These are phyloP conservation scores for Campoplex nolae DNA, from an alignment of 2,888 invertebrate species.

Conservation along the genomic window DNA sequence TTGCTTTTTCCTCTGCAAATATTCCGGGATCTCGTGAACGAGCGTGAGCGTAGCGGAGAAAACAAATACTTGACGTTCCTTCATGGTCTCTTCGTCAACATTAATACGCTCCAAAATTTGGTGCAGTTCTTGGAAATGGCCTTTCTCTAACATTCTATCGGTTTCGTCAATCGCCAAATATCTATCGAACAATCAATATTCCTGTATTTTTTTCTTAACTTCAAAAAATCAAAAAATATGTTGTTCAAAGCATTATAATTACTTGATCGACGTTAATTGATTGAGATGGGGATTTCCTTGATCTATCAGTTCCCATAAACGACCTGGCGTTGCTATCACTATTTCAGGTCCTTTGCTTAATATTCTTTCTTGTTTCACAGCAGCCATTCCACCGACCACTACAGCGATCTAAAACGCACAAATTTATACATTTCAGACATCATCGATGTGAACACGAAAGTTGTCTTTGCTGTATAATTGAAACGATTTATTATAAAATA, in stretches of 20 bases:
- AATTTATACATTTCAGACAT: background rate
- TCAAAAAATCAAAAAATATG: background rate
- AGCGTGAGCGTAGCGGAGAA: constrained; percentile 98
- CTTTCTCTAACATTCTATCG: constrained; percentile 98
- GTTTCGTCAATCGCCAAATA: constrained; percentile 99
- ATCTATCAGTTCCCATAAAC: constrained; percentile 96
- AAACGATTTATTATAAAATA: no score
- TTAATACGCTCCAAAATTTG: constrained; percentile 93
- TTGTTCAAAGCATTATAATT: constrained; percentile 71
- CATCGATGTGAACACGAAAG: no score
- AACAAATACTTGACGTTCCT: constrained; percentile 95
- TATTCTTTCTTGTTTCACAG: constrained; percentile 96
- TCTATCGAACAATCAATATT: constrained; percentile 84
- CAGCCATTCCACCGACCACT: constrained; percentile 97
- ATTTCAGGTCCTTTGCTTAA: constrained; percentile 94
- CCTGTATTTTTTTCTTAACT: background rate
- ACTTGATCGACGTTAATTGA: constrained; percentile 90
- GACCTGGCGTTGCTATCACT: constrained; percentile 98
- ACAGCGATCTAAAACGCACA: constrained; percentile 87
- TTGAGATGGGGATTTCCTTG: constrained; percentile 92
- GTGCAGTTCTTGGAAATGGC: constrained; percentile 97
- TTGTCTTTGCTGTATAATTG: no score
- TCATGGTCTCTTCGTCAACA: constrained; percentile 87
- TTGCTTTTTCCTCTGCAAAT: constrained; percentile 87
- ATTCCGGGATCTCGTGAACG: constrained; percentile 93